These are phyloP conservation scores for Halcyon smyrnensis DNA, from an alignment of 2,797 vertebrate species.

Conservation along the genomic window DNA sequence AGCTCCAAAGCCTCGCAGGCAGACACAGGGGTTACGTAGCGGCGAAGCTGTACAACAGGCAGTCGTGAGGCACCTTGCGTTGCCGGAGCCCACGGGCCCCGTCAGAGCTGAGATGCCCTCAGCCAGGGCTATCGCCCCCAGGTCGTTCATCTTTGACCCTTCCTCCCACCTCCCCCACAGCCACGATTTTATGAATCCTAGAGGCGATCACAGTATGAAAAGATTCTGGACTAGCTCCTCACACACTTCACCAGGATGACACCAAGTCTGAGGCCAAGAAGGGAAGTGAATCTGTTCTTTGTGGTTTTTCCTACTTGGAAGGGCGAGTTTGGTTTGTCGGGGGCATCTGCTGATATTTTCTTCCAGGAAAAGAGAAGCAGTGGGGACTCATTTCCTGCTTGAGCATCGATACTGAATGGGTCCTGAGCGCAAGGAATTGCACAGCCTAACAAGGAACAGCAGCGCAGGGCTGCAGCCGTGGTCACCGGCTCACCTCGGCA, in stretches of 20 bases:
- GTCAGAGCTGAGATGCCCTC: rapidly evolving
- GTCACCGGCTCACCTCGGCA: not conserved
- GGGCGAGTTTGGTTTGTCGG: not conserved
- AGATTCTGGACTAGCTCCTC: not conserved
- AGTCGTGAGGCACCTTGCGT: rapidly evolving
- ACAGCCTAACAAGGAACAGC: rapidly evolving
- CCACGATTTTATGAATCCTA: not conserved
- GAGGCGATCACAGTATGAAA: not conserved
- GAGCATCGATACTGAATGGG: rapidly evolving
- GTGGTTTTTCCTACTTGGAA: not conserved
- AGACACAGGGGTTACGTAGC: rapidly evolving
- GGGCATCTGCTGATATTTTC: not conserved
- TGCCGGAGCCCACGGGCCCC: rapidly evolving
- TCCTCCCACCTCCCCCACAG: not conserved
- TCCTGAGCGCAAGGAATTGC: not conserved
- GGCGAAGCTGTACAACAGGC: rapidly evolving
- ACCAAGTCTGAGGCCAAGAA: not conserved
- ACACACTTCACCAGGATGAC: not conserved
- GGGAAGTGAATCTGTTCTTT: not conserved
- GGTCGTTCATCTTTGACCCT: not conserved
- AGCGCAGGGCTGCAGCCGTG: not conserved
- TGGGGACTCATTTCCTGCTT: not conserved
- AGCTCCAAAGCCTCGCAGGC: rapidly evolving
- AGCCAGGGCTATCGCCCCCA: not conserved
- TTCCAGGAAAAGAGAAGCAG: not conserved